Base-by-base conservation (phyloP, 2,888 invertebrate species). In the Drosophila seclusa region DNA sequence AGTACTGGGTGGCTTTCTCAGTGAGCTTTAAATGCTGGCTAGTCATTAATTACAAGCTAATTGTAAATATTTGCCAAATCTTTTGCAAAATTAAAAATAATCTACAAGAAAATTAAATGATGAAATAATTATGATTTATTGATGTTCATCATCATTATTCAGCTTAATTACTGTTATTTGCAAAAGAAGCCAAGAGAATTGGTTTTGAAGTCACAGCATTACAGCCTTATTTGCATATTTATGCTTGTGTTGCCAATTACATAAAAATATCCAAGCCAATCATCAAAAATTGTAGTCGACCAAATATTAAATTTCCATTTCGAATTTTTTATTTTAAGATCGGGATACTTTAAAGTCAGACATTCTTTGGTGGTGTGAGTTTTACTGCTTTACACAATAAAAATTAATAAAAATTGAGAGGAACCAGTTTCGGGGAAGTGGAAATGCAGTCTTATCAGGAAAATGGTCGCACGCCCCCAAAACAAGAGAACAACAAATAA, bases 1-100 rank as follows among this genome's bases (percentile, higher is more conserved):
- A 70, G 57, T 16, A 31, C 42, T 62, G 49, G 16, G 36, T 21
- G 11, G 58, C 62, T 53, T 76, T 74, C 40, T 55, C 57, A 45
- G 57, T 36, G 45, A 60, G 42, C 63, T 32, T 32, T 36, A 60
- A 78, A 54, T 68, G 67, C 72, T 84, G 78, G 52, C 57, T 31
- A 59, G 59, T 74, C 74, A 89, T 89, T 87, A 68, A 83, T 83
- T 83, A 75, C 40, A 38, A 64, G 81, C 73, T 77, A 80, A 89
- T 83, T 60, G 71, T 68, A 78, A 81, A 78, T 69, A 55, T 49
- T 70, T 65, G 59, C n/a, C 18, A 52, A 53, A 10, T 24, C 16
- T 24, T 27, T 59, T 24, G n/a, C 50, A 6, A 29, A 67, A 7
- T 24, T 2, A 58, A 57, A 32, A 42, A 32, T 27, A 55, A 36